Conservation (phyloP, 1,140 invertebrate genomes). For the Drosophila insularis region DNA sequence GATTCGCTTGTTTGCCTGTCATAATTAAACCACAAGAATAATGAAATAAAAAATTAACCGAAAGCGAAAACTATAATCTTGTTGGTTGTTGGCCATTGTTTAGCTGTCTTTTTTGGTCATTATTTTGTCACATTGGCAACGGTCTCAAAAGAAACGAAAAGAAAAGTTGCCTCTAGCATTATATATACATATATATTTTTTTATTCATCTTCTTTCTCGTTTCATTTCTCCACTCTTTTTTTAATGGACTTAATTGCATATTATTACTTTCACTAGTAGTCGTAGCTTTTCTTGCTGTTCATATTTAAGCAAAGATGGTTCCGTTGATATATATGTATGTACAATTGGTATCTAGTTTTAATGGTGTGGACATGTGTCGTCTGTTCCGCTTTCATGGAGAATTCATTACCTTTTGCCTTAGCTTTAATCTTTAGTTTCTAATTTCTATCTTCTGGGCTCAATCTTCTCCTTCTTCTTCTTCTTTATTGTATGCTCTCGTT, state of each 20-base stretch:
- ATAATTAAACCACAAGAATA: slow-evolving; percentile 9
- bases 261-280: slow-evolving; percentile 62
- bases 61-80: slow-evolving; percentile 5
- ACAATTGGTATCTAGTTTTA: slow-evolving; percentile 9
- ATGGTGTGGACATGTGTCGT: slow-evolving; percentile 4
- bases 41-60: background rate
- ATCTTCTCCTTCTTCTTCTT: slow-evolving; percentile 8
- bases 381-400: slow-evolving; percentile 6
- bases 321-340: no score
- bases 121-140: slow-evolving; percentile 19
- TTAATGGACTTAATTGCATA: slow-evolving; percentile 62
- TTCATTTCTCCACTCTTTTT: slow-evolving; percentile 21
- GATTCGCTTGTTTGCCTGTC: slow-evolving; percentile 17
- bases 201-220: background rate
- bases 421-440: background rate
- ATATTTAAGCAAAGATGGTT: no score
- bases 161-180: slow-evolving; percentile 12
- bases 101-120: background rate
- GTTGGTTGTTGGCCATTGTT: slow-evolving; percentile 4
- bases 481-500: slow-evolving; percentile 13
- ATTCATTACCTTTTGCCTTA: background rate
- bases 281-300: background rate
- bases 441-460: no score
- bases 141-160: slow-evolving; percentile 8
- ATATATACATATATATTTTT: slow-evolving; percentile 3